Evolutionary conservation across 2,888 invertebrate species (phyloP).

Genomic region (Plusia festucae): DNA sequence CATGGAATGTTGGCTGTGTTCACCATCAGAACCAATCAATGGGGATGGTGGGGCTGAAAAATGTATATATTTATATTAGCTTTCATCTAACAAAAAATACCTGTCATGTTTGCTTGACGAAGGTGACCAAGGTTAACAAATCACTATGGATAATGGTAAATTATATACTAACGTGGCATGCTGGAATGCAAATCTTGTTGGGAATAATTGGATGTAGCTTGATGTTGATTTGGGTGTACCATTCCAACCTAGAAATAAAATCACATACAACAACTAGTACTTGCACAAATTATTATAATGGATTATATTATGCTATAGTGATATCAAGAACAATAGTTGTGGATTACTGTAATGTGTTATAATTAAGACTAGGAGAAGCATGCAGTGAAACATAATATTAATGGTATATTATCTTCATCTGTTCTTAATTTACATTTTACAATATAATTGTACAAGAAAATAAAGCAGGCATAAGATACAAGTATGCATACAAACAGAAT

Average conservation of each 20-base stretch:
- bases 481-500: not conserved
- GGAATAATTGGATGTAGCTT: slow-evolving; percentile 89
- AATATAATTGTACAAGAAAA: not conserved
- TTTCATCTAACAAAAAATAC: not conserved
- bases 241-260: slow-evolving; percentile 91
- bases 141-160: slow-evolving; percentile 51
- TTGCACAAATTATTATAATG: slow-evolving; percentile 7
- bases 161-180: slow-evolving; percentile 94
- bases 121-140: not conserved
- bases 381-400: not conserved
- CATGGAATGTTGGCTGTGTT: slow-evolving; percentile 88
- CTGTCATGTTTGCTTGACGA: not conserved
- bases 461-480: not conserved
- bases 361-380: not conserved
- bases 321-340: not conserved
- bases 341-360: not conserved
- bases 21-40: slow-evolving; percentile 91
- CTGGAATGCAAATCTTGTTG: slow-evolving; percentile 91
- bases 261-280: slow-evolving; percentile 6
- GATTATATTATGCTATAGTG: not conserved
- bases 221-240: slow-evolving; percentile 95
- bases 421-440: not conserved
- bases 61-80: not conserved
- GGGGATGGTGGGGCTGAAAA: slow-evolving; percentile 95
- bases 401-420: not conserved